Base-by-base conservation (phyloP, 2,113 vertebrate species). In the Dromaius novaehollandiae region DNA sequence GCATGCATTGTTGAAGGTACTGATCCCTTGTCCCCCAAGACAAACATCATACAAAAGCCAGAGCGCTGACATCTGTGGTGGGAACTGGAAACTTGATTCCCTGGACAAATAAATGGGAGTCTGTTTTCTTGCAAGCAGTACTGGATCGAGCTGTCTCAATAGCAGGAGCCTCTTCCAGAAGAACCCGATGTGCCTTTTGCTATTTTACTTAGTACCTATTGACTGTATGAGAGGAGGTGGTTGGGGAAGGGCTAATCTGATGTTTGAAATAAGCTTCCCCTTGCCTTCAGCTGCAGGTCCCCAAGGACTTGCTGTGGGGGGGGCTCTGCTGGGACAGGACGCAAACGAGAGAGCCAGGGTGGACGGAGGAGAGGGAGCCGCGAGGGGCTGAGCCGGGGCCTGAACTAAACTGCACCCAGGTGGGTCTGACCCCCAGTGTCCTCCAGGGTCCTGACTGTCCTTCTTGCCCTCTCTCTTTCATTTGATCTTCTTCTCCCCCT, bases 51-150 rank as follows among this genome's bases (percentile, higher is more conserved):
- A 51, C 7, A 77, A 50, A 90, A 63, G 6, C 22, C 40, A 82
- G 50, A 74, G 48, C 26, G 32, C 38, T 75, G 51, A 60, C 30
- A 68, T 34, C 24, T 28, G 5, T 26, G 13, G 42, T 74, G 44
- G 26, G 58, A 87, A 82, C 38, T 65, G 40, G 55, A 77, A 86
- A 90, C 18, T 21, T 17, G 50, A 82, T 7, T 79, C 5, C 32
- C 44, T 87, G 12, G 32, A 51, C n/a, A 56, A n/a, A 84, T 48
- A 53, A 0, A n/a, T 14, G 17, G 11, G 11, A 24, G 6, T 2
- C 3, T 1, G 2, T 36, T 85, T 85, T 79, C 70, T 64, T 78
- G 61, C 18, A 69, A 83, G 12, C 25, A 48, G 21, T 24, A 24
- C n/a, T 69, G 63, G 9, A 60, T 34, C 50, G 78, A 89, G 56